phyloP scores from a whole-genome alignment of 2,797 vertebrate species.

The Notolepis coatsorum region DNA sequence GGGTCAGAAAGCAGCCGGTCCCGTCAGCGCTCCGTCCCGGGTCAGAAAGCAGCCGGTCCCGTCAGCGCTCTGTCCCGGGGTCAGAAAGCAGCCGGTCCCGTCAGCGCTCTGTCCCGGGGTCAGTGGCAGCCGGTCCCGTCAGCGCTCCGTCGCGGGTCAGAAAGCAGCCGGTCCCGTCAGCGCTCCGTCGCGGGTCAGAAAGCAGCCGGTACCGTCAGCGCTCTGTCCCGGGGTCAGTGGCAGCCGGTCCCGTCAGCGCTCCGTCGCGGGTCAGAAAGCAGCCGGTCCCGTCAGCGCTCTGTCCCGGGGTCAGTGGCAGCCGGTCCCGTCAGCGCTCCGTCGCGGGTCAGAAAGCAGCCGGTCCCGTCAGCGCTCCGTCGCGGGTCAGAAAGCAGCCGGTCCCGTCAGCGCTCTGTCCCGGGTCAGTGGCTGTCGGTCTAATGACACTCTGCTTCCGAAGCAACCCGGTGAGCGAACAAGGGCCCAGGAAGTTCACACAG shows the following conservation, averaged over 20 bases:
- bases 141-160: conserved; percentile 57
- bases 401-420: conserved; percentile 61
- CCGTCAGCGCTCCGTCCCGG: conserved; percentile 61
- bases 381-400: conserved; percentile 64
- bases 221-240: conserved; percentile 54
- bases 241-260: conserved; percentile 58
- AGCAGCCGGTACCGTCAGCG: too few relatives aligned
- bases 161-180: too few relatives aligned
- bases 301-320: conserved; percentile 51
- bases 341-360: conserved; percentile 61
- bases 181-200: conserved; percentile 58
- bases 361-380: too few relatives aligned
- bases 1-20: too few relatives aligned
- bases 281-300: conserved; percentile 65
- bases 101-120: conserved; percentile 61
- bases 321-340: conserved; percentile 61
- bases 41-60: too few relatives aligned
- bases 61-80: conserved; percentile 61
- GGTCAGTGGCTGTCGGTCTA: conserved; percentile 50
- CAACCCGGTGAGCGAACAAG: too few relatives aligned
- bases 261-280: conserved; percentile 54
- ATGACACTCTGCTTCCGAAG: conserved; percentile 64
- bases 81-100: too few relatives aligned
- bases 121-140: conserved; percentile 52
- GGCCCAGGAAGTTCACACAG: too few relatives aligned